Conservation (phyloP, 2,888 invertebrate genomes). For the Thereva nobilitata region DNA sequence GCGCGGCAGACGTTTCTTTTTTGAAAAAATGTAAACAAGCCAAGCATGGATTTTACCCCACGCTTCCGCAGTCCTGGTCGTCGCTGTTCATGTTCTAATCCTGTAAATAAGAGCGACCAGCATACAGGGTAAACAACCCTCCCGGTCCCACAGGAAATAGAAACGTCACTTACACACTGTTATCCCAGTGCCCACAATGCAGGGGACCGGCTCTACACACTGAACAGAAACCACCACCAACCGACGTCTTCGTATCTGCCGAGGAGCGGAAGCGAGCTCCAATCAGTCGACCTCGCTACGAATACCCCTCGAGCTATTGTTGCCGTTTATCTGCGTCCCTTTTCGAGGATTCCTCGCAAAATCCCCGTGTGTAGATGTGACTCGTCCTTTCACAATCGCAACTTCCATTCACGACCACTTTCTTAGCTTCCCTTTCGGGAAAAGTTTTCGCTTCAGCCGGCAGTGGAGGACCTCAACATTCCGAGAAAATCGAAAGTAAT, state of each 20-base stretch:
- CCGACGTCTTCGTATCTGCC: slow-evolving; percentile 15
- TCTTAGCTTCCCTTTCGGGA: neutral
- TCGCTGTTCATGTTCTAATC: neutral
- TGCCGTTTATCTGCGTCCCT: neutral
- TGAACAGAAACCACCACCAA: slow-evolving; percentile 25
- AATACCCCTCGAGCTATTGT: slow-evolving; percentile 19
- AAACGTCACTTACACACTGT: slow-evolving; percentile 21
- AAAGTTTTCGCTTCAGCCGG: neutral
- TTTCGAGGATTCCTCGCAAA: slow-evolving; percentile 7
- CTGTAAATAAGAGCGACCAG: slow-evolving; percentile 28
- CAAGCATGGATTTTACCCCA: too few relatives aligned
- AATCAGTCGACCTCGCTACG: slow-evolving; percentile 26
- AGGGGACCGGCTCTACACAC: neutral
- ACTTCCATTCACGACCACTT: slow-evolving; percentile 20
- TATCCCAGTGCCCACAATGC: slow-evolving; percentile 8
- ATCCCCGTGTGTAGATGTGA: neutral
- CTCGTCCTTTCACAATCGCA: neutral
- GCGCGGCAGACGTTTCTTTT: too few relatives aligned
- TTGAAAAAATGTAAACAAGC: too few relatives aligned
- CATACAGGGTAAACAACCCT: slow-evolving; percentile 30
- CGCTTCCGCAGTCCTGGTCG: too few relatives aligned
- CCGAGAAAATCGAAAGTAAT: slow-evolving; percentile 27
- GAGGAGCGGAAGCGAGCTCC: slow-evolving; percentile 19
- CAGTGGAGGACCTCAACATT: neutral
- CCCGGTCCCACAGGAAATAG: slow-evolving; percentile 29